These are phyloP conservation scores for Phthorimaea operculella DNA, from an alignment of 1,140 invertebrate species.

Conservation along the genomic window DNA sequence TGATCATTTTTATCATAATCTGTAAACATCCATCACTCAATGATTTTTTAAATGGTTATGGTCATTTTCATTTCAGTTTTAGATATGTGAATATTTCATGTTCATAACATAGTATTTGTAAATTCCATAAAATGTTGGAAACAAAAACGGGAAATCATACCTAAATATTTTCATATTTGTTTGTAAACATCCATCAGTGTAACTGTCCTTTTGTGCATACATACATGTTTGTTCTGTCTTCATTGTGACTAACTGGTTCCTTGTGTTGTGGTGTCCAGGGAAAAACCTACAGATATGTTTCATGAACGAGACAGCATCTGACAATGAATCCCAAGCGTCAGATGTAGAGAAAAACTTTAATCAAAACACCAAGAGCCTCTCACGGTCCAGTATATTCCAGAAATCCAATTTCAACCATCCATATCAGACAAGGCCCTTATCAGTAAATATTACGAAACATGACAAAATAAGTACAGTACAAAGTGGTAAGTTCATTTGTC, in stretches of 20 bases:
- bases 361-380: conserved; percentile 48
- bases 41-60: too few species aligned
- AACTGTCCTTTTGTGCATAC: too few species aligned
- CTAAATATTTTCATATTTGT: too few species aligned
- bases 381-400: conserved; percentile 50
- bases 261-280: conserved; percentile 69
- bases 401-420: conserved; percentile 60
- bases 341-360: conserved; percentile 71
- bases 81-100: too few species aligned
- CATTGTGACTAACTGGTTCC: conserved; percentile 21
- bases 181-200: too few species aligned
- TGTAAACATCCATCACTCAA: too few species aligned
- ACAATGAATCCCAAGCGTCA: conserved; percentile 79
- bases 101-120: too few species aligned
- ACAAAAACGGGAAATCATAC: too few species aligned
- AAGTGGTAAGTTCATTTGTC: conserved; percentile 42
- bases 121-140: too few species aligned
- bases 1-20: too few species aligned
- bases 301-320: conserved; percentile 92
- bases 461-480: conserved; percentile 48
- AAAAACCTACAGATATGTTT: conserved; percentile 96
- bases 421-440: conserved; percentile 63
- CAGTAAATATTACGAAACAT: conserved; percentile 57
- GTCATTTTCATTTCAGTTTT: too few species aligned
- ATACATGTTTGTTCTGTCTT: background rate